Evolutionary conservation across 2,113 vertebrate species (phyloP), one percentile per base, ranked within the genome.

Genomic region (Monopterus albus): DNA sequence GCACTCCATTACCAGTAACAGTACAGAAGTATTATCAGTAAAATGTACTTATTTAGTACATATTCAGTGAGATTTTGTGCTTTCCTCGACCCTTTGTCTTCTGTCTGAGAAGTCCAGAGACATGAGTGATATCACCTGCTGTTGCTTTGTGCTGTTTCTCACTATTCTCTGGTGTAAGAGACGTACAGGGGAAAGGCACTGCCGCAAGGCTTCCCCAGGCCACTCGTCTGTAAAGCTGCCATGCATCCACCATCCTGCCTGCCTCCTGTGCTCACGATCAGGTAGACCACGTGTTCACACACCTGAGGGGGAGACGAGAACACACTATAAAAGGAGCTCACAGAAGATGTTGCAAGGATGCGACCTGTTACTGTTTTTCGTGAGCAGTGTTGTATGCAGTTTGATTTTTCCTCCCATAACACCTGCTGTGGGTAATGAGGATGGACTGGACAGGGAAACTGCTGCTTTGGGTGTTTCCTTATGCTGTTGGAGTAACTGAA

Each of bases 381-480:
- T n/a, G n/a, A 38, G 10, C 2, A 17, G 38, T 28, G 28, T 47
- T 57, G 52, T 43, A 58, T 35, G 49, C 56, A n/a, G 39, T n/a
- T 49, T 13, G 7, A 7, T 68, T 52, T 43, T 46, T 33, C n/a
- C 40, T 62, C 6, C 58, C 12, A 11, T 49, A 46, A 46, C n/a
- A 20, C 60, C 45, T 47, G 42, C 46, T 53, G 67, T 46, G 2
- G 36, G 25, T 18, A 1, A 21, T 7, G 61, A 78, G 53, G 52
- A 83, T 86, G 85, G 78, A 74, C 1, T 38, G 59, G 57, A n/a
- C 1, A 2, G n/a, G 45, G 39, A 60, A 43, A 11, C 31, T 70
- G 45, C 70, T 56, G 52, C 68, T 60, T 50, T 47, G 51, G 55
- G 49, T 75, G 39, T 40, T 12, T 43, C 47, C 47, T 20, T 73